These are phyloP conservation scores for Nomia melanderi DNA, from an alignment of 1,140 invertebrate species.

Conservation along the genomic window DNA sequence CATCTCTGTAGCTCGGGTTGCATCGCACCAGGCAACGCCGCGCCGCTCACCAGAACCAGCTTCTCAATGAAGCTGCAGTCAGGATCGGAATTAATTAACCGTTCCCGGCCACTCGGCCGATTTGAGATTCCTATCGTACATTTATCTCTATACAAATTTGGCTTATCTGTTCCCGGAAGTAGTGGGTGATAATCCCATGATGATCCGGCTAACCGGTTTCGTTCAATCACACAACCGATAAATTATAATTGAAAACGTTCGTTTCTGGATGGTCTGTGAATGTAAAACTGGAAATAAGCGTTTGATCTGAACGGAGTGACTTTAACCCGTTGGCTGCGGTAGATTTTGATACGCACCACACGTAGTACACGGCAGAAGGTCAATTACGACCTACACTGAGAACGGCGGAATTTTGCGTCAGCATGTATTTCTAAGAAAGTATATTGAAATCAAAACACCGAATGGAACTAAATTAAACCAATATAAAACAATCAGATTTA, in stretches of 20 bases:
- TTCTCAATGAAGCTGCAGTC: neutral
- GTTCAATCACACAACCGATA: neutral
- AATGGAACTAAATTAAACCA: too few species aligned
- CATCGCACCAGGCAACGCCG: conserved; percentile 38
- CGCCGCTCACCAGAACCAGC: neutral
- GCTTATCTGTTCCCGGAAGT: too few species aligned
- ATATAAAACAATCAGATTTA: too few species aligned
- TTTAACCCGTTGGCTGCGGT: neutral
- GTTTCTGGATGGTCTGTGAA: too few species aligned
- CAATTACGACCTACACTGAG: too few species aligned
- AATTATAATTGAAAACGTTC: neutral
- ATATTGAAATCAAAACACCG: too few species aligned
- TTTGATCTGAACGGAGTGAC: neutral
- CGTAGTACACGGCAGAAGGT: too few species aligned
- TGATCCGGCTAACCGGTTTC: too few species aligned
- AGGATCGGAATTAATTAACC: neutral
- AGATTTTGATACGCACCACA: too few species aligned
- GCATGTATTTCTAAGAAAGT: too few species aligned
- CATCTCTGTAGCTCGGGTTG: conserved; percentile 41
- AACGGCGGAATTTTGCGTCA: too few species aligned
- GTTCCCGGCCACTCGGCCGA: neutral
- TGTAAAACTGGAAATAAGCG: neutral
- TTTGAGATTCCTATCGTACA: neutral
- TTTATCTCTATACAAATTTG: neutral
- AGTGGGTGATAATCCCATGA: too few species aligned